phyloP scores from a whole-genome alignment of 1,140 invertebrate genomes.

The Hormaphis cornu region DNA sequence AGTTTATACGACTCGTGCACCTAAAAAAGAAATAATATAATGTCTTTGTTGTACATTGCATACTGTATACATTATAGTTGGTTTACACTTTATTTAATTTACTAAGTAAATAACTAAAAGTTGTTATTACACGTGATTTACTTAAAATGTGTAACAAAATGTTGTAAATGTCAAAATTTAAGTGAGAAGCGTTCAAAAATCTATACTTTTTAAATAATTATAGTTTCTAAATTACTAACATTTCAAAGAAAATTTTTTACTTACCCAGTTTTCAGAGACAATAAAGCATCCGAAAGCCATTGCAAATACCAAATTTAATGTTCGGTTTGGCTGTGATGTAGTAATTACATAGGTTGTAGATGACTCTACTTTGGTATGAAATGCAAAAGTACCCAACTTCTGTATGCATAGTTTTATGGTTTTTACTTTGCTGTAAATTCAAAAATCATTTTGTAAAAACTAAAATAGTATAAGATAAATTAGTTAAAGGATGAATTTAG shows the following conservation, averaged over 20 bases:
- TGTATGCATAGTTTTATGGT: neutral
- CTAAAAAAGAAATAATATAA: neutral
- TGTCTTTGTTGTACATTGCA: no score
- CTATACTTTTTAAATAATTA: no score
- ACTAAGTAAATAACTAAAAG: no score
- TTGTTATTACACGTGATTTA: no score
- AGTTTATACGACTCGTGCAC: conserved; percentile 5
- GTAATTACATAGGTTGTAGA: conserved; percentile 18
- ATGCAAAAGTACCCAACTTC: neutral
- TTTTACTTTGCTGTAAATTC: neutral
- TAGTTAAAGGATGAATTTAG: neutral
- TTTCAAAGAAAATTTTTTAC: no score
- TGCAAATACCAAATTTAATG: conserved; percentile 19
- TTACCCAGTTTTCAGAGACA: conserved; percentile 23
- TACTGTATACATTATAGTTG: no score
- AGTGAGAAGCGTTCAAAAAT: no score
- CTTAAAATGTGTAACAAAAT: no score
- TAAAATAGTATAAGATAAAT: no score
- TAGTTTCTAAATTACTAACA: no score
- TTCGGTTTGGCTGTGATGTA: conserved; percentile 8
- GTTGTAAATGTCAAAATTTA: no score
- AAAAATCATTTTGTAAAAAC: conserved; percentile 3
- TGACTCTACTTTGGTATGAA: neutral
- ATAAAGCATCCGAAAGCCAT: conserved; percentile 26
- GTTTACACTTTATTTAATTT: no score